Percentiles rank a stretch among this genome's conserved stretches.
Conservation (phyloP, 1,140 invertebrate genomes). For the Hycleus cichorii region DNA sequence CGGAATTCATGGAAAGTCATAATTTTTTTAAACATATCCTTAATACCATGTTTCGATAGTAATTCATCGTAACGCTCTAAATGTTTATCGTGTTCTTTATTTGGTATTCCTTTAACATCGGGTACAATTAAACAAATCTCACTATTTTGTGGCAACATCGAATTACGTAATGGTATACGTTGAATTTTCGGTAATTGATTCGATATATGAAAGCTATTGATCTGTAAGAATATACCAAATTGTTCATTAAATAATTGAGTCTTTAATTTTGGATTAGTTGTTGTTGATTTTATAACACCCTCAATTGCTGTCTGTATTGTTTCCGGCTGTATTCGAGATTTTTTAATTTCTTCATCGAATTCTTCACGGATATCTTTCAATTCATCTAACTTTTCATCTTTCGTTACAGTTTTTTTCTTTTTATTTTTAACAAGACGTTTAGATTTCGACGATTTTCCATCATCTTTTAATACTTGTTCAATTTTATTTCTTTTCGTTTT, state of each 20-base stretch:
- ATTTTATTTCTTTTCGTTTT: too few relatives aligned
- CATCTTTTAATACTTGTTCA: too few relatives aligned
- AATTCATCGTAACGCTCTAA: slow-evolving; percentile 51
- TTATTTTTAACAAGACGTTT: too few relatives aligned
- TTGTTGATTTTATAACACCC: slow-evolving; percentile 22
- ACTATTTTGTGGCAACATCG: slow-evolving; percentile 42
- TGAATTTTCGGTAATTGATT: slow-evolving; percentile 35
- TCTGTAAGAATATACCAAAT: slow-evolving; percentile 40
- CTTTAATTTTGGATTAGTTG: slow-evolving; percentile 26
- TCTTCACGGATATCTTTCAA: background rate
- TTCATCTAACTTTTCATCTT: too few relatives aligned
- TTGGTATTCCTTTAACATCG: slow-evolving; percentile 45
- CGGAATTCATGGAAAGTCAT: slow-evolving; percentile 55
- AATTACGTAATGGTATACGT: slow-evolving; percentile 48
- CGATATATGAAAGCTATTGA: slow-evolving; percentile 45
- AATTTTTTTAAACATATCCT: slow-evolving; percentile 44
- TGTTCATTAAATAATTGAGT: slow-evolving; percentile 40
- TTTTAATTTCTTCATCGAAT: background rate
- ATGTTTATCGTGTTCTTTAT: slow-evolving; percentile 52
- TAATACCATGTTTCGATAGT: slow-evolving; percentile 43
- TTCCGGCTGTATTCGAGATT: background rate
- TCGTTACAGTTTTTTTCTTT: too few relatives aligned
- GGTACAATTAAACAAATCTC: slow-evolving; percentile 50
- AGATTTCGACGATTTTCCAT: too few relatives aligned
- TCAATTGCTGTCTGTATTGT: slow-evolving; percentile 15